These are phyloP conservation scores for Peromyscus nudipes DNA, from an alignment of 2,797 vertebrate species.

Conservation along the genomic window DNA sequence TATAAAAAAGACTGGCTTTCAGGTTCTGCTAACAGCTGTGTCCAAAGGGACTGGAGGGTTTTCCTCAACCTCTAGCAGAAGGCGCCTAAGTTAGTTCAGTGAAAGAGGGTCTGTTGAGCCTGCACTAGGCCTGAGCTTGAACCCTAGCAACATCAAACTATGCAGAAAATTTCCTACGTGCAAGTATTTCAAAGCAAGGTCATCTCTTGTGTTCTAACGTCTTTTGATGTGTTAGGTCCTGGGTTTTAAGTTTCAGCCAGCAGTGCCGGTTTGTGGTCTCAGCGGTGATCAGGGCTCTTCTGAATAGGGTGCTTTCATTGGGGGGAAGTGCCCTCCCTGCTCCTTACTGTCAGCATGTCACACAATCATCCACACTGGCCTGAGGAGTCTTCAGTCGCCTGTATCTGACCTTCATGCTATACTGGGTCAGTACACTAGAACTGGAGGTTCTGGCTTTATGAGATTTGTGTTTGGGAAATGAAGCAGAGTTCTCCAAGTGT, in stretches of 20 bases:
- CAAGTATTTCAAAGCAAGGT: background rate
- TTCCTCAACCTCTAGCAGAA: background rate
- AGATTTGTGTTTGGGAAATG: constrained; percentile 47
- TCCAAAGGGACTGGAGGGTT: background rate
- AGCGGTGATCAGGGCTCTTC: background rate
- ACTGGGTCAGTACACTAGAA: background rate
- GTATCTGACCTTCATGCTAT: background rate
- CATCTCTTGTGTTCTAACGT: background rate
- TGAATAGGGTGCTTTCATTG: background rate
- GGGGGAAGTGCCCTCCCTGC: background rate
- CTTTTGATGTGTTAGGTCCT: background rate
- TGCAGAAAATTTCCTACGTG: background rate
- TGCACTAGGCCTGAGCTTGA: background rate
- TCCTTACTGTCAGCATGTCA: background rate
- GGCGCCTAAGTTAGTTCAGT: background rate
- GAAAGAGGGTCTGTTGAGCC: background rate
- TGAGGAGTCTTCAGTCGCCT: background rate
- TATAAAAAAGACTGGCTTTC: background rate
- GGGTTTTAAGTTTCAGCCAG: background rate
- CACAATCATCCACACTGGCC: background rate
- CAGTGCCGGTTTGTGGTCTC: background rate
- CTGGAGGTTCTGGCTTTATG: constrained; percentile 2
- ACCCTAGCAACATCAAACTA: background rate
- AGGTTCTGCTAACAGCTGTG: background rate
- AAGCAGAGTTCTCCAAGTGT: constrained; percentile 7